Percentiles rank a stretch among this genome's conserved stretches.
phyloP scores from a whole-genome alignment of 2,888 invertebrate genomes.

The Pseudoips prasinana region DNA sequence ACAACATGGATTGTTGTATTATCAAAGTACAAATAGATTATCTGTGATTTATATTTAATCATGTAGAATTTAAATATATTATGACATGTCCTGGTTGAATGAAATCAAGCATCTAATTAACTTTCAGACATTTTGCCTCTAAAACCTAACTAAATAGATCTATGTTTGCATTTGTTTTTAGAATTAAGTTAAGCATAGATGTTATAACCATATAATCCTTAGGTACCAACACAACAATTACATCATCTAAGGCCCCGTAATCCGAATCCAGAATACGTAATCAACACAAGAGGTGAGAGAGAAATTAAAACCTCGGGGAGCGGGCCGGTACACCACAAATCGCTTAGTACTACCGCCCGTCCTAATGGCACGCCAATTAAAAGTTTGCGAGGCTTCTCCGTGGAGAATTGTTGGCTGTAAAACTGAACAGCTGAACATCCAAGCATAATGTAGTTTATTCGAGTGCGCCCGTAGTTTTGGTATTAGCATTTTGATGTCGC shows the following conservation, averaged over 20 bases:
- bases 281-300: constrained; percentile 63
- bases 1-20: too few relatives aligned
- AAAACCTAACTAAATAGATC: too few relatives aligned
- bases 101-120: too few relatives aligned
- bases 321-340: constrained; percentile 80
- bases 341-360: constrained; percentile 78
- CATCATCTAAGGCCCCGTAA: constrained; percentile 26
- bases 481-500: constrained; percentile 74
- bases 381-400: constrained; percentile 71
- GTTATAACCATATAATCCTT: too few relatives aligned
- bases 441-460: constrained; percentile 70
- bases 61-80: too few relatives aligned
- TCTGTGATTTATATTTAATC: too few relatives aligned
- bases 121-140: too few relatives aligned
- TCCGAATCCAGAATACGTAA: constrained; percentile 46
- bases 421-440: constrained; percentile 71
- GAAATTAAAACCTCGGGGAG: constrained; percentile 72
- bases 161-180: too few relatives aligned
- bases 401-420: constrained; percentile 76
- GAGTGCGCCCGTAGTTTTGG: constrained; percentile 53
- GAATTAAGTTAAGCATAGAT: too few relatives aligned
- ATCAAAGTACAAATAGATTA: too few relatives aligned
- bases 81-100: too few relatives aligned
- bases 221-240: constrained; percentile 8
- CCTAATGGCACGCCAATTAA: constrained; percentile 82